Percentiles rank a stretch among this genome's conserved stretches.
Conservation (phyloP, 2,797 vertebrate species). For the Silurus lanzhouensis region DNA sequence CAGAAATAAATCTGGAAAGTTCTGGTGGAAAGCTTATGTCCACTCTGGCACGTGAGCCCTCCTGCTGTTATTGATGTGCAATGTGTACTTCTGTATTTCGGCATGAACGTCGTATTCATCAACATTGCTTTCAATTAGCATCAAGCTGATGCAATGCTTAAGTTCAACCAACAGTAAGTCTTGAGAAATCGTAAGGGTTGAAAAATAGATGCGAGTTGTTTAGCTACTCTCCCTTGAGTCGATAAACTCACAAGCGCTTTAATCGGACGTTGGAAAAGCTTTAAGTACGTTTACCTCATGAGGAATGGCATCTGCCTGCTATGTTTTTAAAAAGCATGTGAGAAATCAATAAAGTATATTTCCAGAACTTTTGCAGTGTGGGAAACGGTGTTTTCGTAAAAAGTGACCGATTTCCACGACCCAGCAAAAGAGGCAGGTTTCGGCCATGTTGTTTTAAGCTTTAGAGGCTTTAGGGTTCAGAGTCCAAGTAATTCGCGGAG, state of each 20-base stretch:
- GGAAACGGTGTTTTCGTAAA: constrained; percentile 44
- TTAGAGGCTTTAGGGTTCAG: constrained; percentile 15
- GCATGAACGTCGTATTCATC: not conserved
- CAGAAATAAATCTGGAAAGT: not conserved
- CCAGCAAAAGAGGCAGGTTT: constrained; percentile 33
- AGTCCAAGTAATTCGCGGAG: constrained; percentile 9
- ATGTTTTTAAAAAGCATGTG: constrained; percentile 41
- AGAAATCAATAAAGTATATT: constrained; percentile 50
- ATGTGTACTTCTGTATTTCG: not conserved
- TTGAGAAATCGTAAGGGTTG: constrained; percentile 45
- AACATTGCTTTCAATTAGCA: constrained; percentile 18
- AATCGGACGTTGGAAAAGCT: constrained; percentile 32
- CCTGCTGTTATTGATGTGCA: not conserved
- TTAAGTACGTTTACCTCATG: constrained; percentile 41
- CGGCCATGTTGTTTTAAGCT: constrained; percentile 38
- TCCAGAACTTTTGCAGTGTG: constrained; percentile 39
- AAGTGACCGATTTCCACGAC: constrained; percentile 43
- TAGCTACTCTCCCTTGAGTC: constrained; percentile 47
- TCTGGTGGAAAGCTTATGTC: not conserved
- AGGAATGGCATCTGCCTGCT: constrained; percentile 39
- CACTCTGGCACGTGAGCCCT: not conserved
- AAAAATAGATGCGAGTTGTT: constrained; percentile 45
- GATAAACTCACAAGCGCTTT: constrained; percentile 45
- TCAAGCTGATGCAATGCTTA: constrained; percentile 25
- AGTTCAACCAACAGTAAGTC: constrained; percentile 30